Evolutionary conservation across 2,888 invertebrate genomes (phyloP), one percentile per base, ranked within the genome.

Genomic region (Epirrita christyi): DNA sequence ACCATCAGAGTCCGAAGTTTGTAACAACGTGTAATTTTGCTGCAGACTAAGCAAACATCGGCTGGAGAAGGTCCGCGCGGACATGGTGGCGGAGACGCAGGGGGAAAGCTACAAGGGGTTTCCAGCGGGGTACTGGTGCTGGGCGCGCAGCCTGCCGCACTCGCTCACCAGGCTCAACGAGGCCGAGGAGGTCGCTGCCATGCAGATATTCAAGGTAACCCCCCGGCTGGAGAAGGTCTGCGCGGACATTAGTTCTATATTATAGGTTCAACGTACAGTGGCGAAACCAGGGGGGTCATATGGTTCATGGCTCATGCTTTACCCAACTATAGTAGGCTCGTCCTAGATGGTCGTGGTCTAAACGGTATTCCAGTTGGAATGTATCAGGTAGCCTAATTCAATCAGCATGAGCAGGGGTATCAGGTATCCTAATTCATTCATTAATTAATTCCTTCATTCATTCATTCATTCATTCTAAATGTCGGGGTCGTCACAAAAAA

Each of bases 21-120:
- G 6, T 7, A 21, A 3, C 2, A 21, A 32, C 32, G 7, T 32
- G 32, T 32, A 7, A 32, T 9, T 7, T 7, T 1, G 9, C 8
- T 40, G n/a, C 64, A 91, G 93, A 70, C 85, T 97, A 55, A 97
- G 97, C 64, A 97, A 97, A 79, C 96, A 96, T 76, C 94, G 97
- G 7, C 87, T 97, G 61, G 97, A 97, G 77, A 96, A 96, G 79
- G 85, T 92, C 15, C 91, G 92, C 0, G 67, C 86, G 10, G 92
- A 92, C 70, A 80, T 86, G 60, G 86, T 88, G n/a, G 84, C 93
- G 13, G 94, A 93, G 69, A 94, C 95, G 60, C 95, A 95, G 52
- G 96, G 96, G 14, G 97, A 97, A 86, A 95, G 95, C 40, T 97
- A 97, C 86, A 97, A 97, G 85, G 96, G 96, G 50, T 97, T 96